Evolutionary conservation across 1,140 invertebrate species (phyloP).

Genomic region (Manduca sexta): DNA sequence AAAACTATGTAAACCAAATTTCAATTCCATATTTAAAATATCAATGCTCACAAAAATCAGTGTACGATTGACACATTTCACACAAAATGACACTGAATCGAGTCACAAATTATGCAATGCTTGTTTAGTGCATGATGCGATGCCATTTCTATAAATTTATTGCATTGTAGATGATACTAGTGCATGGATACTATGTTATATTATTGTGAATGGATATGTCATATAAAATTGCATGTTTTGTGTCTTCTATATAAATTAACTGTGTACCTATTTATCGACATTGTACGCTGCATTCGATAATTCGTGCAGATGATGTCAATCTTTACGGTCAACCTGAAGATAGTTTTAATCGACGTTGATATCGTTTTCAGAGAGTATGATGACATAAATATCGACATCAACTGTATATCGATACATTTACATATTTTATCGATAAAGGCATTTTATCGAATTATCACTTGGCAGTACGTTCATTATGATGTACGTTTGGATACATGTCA

Average conservation of each 20-base stretch:
- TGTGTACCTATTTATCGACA: background rate
- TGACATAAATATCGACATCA: too few relatives aligned
- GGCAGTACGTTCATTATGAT: too few relatives aligned
- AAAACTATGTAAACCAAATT: too few relatives aligned
- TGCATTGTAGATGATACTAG: constrained; percentile 24
- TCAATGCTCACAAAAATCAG: background rate
- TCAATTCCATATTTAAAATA: background rate
- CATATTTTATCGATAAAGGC: too few relatives aligned
- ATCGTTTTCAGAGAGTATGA: too few relatives aligned
- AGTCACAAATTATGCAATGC: constrained; percentile 47
- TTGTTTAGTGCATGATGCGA: constrained; percentile 35
- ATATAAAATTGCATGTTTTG: constrained; percentile 51
- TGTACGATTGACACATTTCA: background rate
- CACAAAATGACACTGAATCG: constrained; percentile 5
- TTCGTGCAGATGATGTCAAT: too few relatives aligned
- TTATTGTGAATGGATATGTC: constrained; percentile 6
- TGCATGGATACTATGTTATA: constrained; percentile 30
- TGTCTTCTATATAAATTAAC: constrained; percentile 25
- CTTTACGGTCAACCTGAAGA: too few relatives aligned
- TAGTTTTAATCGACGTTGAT: too few relatives aligned
- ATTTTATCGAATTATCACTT: too few relatives aligned
- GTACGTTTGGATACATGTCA: too few relatives aligned
- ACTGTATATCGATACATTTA: too few relatives aligned
- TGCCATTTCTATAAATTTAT: constrained; percentile 28
- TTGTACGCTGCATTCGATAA: too few relatives aligned